These are phyloP conservation scores for Drosophila albomicans DNA, from an alignment of 1,140 invertebrate genomes.

Conservation along the genomic window DNA sequence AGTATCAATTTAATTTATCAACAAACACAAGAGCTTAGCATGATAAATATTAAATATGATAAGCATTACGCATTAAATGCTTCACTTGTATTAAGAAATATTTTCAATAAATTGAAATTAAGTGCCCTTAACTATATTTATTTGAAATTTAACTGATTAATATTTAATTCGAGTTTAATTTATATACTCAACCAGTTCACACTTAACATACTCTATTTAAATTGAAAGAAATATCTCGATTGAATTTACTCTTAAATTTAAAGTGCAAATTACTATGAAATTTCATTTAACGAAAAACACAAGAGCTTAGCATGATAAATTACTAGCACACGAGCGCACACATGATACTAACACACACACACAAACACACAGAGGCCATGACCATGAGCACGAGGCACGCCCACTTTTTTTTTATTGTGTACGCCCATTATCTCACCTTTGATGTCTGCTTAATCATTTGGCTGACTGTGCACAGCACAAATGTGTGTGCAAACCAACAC, in stretches of 20 bases:
- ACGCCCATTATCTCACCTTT: slow-evolving; percentile 23
- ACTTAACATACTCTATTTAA: neutral
- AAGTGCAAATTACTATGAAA: slow-evolving; percentile 5
- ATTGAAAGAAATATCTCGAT: neutral
- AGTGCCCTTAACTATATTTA: too few species aligned
- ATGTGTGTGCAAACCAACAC: neutral
- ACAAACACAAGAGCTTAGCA: too few species aligned
- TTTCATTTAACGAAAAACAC: slow-evolving; percentile 12
- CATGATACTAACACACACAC: neutral
- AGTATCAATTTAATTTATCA: too few species aligned
- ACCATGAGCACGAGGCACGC: slow-evolving; percentile 4
- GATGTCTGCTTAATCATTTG: slow-evolving; percentile 24
- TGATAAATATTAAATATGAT: too few species aligned
- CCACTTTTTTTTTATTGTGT: neutral
- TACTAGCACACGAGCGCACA: slow-evolving; percentile 57
- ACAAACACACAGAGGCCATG: neutral
- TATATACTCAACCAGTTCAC: too few species aligned
- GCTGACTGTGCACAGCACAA: slow-evolving; percentile 19
- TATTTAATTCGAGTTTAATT: too few species aligned
- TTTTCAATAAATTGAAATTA: too few species aligned
- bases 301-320: slow-evolving; percentile 54
- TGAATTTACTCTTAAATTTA: neutral
- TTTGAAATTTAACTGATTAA: too few species aligned
- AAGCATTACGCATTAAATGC: too few species aligned
- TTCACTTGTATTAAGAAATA: too few species aligned